phyloP scores from a whole-genome alignment of 2,113 vertebrate genomes.

The Eubucco bourcierii region DNA sequence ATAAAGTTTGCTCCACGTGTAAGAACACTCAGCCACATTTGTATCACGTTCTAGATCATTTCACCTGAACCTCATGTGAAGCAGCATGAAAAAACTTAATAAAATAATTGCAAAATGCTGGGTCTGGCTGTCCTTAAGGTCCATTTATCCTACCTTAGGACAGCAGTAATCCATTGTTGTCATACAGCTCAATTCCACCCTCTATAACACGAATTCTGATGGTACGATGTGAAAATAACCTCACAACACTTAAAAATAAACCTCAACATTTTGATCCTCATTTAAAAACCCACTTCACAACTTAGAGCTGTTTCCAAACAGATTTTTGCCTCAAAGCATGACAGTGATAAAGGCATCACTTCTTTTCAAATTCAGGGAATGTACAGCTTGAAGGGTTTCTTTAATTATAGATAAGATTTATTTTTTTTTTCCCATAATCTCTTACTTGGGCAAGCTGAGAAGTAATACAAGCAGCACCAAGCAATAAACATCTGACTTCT shows the following conservation, averaged over 20 bases:
- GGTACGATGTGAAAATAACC: background rate
- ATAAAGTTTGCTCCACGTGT: background rate
- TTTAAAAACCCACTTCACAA: background rate
- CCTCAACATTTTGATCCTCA: background rate
- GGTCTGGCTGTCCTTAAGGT: background rate
- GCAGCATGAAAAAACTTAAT: background rate
- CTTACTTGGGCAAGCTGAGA: background rate
- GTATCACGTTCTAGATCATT: background rate
- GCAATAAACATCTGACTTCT: slow-evolving; percentile 26
- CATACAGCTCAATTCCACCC: background rate
- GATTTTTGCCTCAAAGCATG: background rate
- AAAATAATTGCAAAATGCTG: background rate
- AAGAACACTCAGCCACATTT: background rate
- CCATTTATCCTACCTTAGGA: background rate
- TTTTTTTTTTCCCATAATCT: background rate
- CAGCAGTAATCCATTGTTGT: background rate
- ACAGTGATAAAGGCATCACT: background rate
- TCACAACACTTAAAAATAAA: background rate
- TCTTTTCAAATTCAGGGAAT: background rate
- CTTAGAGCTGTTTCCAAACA: background rate
- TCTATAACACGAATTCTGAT: background rate
- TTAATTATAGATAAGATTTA: slow-evolving; percentile 24
- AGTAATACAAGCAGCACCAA: background rate
- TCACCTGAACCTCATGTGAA: background rate
- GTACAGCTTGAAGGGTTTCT: background rate